Evolutionary conservation across 1,140 invertebrate genomes (phyloP), one percentile per base, ranked within the genome.

Genomic region (Samia ricini): DNA sequence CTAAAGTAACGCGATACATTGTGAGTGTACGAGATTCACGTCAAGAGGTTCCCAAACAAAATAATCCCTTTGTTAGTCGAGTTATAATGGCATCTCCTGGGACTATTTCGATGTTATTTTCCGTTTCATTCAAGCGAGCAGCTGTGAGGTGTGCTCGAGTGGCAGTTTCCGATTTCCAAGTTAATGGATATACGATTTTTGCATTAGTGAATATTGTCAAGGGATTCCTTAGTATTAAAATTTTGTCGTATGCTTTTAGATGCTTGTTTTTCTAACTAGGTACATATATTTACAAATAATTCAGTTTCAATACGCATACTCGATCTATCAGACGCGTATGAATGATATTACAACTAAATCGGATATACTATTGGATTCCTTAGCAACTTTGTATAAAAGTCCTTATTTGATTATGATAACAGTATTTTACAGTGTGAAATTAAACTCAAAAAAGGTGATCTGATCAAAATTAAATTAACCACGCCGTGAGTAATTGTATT

Each of bases 41-140:
- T 89, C 84, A 88, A 85, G 83, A 85, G 81, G 84, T 88, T 87
- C 87, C 84, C 84, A 89, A 89, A 89, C 87, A 89, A 88, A 85
- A 89, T 89, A 89, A 89, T 89, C 84, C 85, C 85, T 85, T 89
- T 89, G 87, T 89, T 85, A 84, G 82, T 74, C 77, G 78, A 73
- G 81, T 88, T 87, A 88, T 89, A 89, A 89, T 87, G 78, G 84
- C 76, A 76, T 83, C 84, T 85, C 79, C 69, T 61, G 81, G 77
- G 84, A 84, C 77, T 77, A 68, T 74, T 77, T 74, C 52, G 72
- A 77, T 80, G 86, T 86, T 85, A 84, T 86, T 88, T 85, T 84
- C 77, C 79, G 71, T 81, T 84, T 83, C 79, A 79, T 84, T 83
- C 79, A 77, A 64, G 64, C 60, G 19, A 77, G 81, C 86, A 87